Evolutionary conservation across 1,140 invertebrate species (phyloP), one percentile per base, ranked within the genome.

Genomic region (Cecropterus lyciades): DNA sequence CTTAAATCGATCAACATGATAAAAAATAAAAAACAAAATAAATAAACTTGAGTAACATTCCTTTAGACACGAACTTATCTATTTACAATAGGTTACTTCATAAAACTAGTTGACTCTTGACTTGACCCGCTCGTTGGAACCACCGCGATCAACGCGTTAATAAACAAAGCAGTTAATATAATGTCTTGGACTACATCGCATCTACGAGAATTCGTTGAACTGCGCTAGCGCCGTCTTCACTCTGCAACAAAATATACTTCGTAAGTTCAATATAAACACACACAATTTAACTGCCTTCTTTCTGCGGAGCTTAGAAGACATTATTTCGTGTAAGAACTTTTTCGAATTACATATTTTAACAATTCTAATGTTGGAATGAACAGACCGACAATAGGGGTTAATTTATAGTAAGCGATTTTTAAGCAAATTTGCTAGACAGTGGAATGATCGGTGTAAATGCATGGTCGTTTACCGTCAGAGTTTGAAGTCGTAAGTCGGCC

Each of bases 131-230:
- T 14, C 27, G 27, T 7, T 8, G 27, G 27, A 30, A 30, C 27
- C 20, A 24, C 5, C 27, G 27, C 27, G 27, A 30, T 30, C 27
- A 30, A 30, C 27, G 27, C 37, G 37, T 40, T n/a, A 40, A 9
- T 13, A 1, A 15, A 52, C 13, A 33, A 52, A 10, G 30, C 52
- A 40, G 52, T 55, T 14, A 7, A 37, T 40, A 14, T 20, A 70
- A 33, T 55, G 67, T 42, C 49, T 67, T 45, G 42, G 51, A 17
- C 65, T 33, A 48, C 33, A 55, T 40, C 9, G 33, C 42, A 60
- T 70, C 77, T 90, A 87, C 82, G 84, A 84, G 67, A 87, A 86
- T 52, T 89, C 87, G 65, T 86, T 90, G 75, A 90, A 90, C 66
- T 90, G 86, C 1, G 86, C 86, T 17, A 90, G 72, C 0, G 85